These are phyloP conservation scores for Smittia aterrima DNA, from an alignment of 2,888 invertebrate species.

Conservation along the genomic window DNA sequence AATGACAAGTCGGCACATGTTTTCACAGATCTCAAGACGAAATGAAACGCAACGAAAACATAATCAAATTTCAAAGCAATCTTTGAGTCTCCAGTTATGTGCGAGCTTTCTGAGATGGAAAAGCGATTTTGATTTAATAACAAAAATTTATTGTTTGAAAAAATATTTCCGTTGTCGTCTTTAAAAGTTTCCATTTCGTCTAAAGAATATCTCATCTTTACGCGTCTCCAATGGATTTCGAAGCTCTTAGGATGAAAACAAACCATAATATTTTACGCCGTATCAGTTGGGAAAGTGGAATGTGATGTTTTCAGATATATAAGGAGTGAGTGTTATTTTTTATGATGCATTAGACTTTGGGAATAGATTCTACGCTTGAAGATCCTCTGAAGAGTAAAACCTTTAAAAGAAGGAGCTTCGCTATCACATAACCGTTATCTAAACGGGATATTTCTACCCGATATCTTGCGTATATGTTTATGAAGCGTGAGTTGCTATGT, in stretches of 20 bases:
- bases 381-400: not conserved
- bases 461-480: no score
- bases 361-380: not conserved
- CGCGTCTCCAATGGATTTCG: constrained; percentile 7
- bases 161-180: constrained; percentile 1
- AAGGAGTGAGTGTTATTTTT: constrained; percentile 19
- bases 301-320: constrained; percentile 5
- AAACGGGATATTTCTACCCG: no score
- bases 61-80: constrained; percentile 23
- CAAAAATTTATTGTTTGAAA: constrained; percentile 16
- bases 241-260: not conserved
- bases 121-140: constrained; percentile 30
- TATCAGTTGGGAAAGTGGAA: constrained; percentile 1
- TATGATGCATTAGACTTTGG: not conserved
- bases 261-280: constrained; percentile 12
- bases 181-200: not conserved
- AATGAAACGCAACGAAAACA: not conserved
- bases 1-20: not conserved
- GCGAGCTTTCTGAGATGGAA: not conserved
- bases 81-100: not conserved
- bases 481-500: no score
- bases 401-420: not conserved
- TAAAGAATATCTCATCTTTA: not conserved
- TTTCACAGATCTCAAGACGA: not conserved
- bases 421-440: not conserved